Evolutionary conservation across 2,113 vertebrate genomes (phyloP).

Genomic region (Sander vitreus): DNA sequence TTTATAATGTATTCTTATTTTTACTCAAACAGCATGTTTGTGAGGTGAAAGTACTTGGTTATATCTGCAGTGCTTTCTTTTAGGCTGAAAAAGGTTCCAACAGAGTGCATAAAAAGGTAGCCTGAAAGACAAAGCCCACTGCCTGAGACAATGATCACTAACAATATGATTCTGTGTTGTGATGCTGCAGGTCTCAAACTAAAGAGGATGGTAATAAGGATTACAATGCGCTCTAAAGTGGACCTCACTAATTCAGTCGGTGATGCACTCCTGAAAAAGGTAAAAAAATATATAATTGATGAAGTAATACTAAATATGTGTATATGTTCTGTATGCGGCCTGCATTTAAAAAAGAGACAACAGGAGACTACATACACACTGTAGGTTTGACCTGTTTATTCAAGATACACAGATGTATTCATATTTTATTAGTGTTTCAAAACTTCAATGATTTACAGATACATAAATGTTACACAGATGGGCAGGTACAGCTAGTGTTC

Average conservation of each 20-base stretch:
- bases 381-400: too few relatives aligned
- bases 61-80: too few relatives aligned
- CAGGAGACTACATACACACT: too few relatives aligned
- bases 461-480: neutral
- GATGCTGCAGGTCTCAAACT: slow-evolving; percentile 41
- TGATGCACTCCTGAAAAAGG: slow-evolving; percentile 17
- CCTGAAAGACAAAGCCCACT: neutral
- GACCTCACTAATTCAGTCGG: neutral
- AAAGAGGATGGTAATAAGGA: slow-evolving; percentile 40
- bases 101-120: too few relatives aligned
- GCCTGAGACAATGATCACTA: neutral
- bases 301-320: neutral
- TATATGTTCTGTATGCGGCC: too few relatives aligned
- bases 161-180: neutral
- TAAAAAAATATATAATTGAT: slow-evolving; percentile 1
- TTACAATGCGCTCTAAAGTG: slow-evolving; percentile 6
- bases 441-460: neutral
- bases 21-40: too few relatives aligned
- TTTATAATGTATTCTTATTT: too few relatives aligned
- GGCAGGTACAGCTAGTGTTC: neutral
- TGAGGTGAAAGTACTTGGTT: too few relatives aligned
- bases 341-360: too few relatives aligned
- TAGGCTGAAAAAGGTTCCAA: too few relatives aligned
- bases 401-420: too few relatives aligned
- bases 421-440: neutral